Percentiles rank a stretch among this genome's conserved stretches.
These are phyloP conservation scores for Sylvicola cinctus DNA, from an alignment of 2,888 invertebrate species.

Conservation along the genomic window DNA sequence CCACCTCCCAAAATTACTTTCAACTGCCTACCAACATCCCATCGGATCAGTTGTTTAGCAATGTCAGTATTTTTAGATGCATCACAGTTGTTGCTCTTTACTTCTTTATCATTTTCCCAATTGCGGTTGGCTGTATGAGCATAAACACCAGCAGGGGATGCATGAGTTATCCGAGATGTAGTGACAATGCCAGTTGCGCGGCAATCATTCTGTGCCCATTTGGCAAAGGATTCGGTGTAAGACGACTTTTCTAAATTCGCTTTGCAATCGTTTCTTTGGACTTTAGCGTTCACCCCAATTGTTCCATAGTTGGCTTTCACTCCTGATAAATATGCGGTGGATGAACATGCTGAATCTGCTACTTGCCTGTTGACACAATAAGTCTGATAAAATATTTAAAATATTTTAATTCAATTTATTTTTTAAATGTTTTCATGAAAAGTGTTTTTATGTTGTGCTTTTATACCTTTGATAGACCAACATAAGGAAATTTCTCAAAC, in stretches of 20 bases:
- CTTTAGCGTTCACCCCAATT: conserved; percentile 49
- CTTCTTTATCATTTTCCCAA: conserved; percentile 44
- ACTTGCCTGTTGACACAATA: conserved; percentile 62
- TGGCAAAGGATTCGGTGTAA: conserved; percentile 41
- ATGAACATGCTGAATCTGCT: conserved; percentile 67
- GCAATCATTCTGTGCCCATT: conserved; percentile 43
- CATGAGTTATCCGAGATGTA: conserved; percentile 57
- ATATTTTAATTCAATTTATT: not conserved
- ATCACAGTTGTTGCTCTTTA: conserved; percentile 23
- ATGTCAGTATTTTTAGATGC: conserved; percentile 38
- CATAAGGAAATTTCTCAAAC: conserved; percentile 58
- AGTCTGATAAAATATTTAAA: conserved; percentile 28
- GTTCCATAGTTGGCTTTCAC: conserved; percentile 61
- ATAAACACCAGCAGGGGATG: conserved; percentile 51
- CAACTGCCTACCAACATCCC: conserved; percentile 36
- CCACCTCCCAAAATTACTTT: conserved; percentile 35
- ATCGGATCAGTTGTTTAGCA: conserved; percentile 43
- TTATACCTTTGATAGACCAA: conserved; percentile 52
- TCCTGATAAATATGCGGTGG: conserved; percentile 60
- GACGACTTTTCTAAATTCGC: not conserved
- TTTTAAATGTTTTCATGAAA: not conserved
- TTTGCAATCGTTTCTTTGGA: conserved; percentile 38
- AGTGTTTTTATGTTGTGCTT: too few relatives aligned
- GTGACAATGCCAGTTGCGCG: conserved; percentile 48
- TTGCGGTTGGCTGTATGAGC: conserved; percentile 44